Evolutionary conservation across 2,797 vertebrate species (phyloP), one percentile per base, ranked within the genome.

Genomic region (Poecilia gillii): DNA sequence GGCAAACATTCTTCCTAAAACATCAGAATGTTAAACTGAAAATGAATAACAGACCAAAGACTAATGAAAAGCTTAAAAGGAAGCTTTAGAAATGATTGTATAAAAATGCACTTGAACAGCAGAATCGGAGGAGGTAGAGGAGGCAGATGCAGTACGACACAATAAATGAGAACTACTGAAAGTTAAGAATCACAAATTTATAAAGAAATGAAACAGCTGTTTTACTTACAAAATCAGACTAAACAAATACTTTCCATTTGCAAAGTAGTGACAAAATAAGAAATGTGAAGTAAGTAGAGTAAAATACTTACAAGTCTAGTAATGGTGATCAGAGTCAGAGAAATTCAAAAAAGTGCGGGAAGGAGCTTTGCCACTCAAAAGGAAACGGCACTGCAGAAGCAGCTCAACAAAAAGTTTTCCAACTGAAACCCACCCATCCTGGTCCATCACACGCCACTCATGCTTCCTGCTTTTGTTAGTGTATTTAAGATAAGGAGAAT

Each of bases 281-380:
- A 3, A 41, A 73, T 64, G n/a, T 14, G 18, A 5, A 36, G 23
- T 55, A 18, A 25, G 7, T 31, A 43, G 11, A 16, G 59, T 0
- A 36, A 45, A 18, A 36, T 46, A 79, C 85, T 81, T 53, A 86
- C 79, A 64, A 0, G 3, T 20, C 16, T 13, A n/a, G 46, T 11
- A 45, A 14, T 62, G 3, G 47, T 36, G 9, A 64, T 16, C 31
- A 25, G 31, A 57, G 14, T 62, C 59, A 62, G 14, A 62, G 14
- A 33, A 62, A 31, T 16, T 11, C 2, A 0, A 36, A 23, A 72
- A 53, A 20, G 18, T 36, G 45, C n/a, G 20, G 43, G 20, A 20
- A 39, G 31, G 20, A 20, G 23, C 16, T 23, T 6, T 3, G 1
- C 23, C 9, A 3, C 31, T 16, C 28, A 13, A 18, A 8, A 62